Percentiles rank a stretch among this genome's conserved stretches.
Conservation (phyloP, 64 coral and sea anemone species). For the Anthopleura sola region DNA sequence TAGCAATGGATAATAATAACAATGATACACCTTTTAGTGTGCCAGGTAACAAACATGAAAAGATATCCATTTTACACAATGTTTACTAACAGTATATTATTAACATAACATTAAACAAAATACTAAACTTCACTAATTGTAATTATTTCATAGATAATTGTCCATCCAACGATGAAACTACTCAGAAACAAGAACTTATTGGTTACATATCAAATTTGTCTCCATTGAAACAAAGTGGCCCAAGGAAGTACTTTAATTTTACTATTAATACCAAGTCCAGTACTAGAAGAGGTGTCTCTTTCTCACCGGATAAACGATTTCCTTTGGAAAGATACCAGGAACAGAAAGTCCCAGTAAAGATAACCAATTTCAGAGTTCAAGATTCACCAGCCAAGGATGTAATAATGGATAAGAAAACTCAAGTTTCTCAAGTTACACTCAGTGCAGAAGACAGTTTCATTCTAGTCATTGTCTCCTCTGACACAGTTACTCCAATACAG, state of each 20-base stretch:
- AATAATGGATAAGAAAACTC: conserved; percentile 37
- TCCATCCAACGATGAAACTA: conserved; percentile 18
- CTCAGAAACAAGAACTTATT: conserved; percentile 30
- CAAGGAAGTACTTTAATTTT: conserved; percentile 50
- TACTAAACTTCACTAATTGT: conserved; percentile 37
- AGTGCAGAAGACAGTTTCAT: conserved; percentile 14
- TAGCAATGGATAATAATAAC: too few relatives aligned
- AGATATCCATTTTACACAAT: conserved; percentile 1
- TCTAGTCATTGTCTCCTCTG: not conserved
- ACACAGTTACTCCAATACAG: conserved; percentile 10
- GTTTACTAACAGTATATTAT: conserved; percentile 47
- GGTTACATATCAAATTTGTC: conserved; percentile 51
- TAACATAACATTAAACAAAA: conserved; percentile 36
- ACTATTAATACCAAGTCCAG: conserved; percentile 34
- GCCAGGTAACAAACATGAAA: too few relatives aligned
- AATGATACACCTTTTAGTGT: too few relatives aligned
- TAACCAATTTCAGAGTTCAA: conserved; percentile 28
- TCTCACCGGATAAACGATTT: conserved; percentile 43
- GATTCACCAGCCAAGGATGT: conserved; percentile 23
- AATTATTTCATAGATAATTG: conserved; percentile 26
- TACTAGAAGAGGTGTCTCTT: conserved; percentile 57
- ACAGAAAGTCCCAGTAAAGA: conserved; percentile 48
- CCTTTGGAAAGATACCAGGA: conserved; percentile 30
- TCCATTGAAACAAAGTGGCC: conserved; percentile 39
- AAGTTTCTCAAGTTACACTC: conserved; percentile 20